These are phyloP conservation scores for Spilosoma lubricipeda DNA, from an alignment of 2,888 invertebrate genomes.

Conservation along the genomic window DNA sequence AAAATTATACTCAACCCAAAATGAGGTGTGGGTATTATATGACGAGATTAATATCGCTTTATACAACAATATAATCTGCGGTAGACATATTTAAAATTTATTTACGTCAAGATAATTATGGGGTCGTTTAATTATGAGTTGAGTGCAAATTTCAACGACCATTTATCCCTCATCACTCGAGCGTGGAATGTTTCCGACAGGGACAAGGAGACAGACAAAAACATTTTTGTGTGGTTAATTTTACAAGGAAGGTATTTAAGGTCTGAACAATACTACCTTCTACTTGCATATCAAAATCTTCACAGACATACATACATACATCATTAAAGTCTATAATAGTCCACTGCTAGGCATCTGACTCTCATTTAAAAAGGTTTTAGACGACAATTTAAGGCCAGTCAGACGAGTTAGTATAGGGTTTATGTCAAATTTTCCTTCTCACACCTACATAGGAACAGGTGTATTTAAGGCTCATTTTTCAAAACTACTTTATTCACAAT, in stretches of 20 bases:
- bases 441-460: too few species aligned
- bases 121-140: neutral
- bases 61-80: neutral
- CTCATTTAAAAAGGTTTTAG: too few species aligned
- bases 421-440: too few species aligned
- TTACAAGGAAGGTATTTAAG: neutral
- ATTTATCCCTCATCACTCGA: conserved; percentile 5
- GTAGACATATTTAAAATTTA: neutral
- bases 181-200: neutral
- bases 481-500: too few species aligned
- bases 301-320: too few species aligned
- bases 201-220: neutral
- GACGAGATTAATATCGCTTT: neutral
- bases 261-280: neutral
- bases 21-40: neutral
- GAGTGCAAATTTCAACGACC: neutral
- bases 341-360: too few species aligned
- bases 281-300: neutral
- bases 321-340: too few species aligned
- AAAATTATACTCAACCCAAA: neutral
- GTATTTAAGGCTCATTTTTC: too few species aligned
- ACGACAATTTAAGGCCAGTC: too few species aligned
- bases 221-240: neutral
- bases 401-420: too few species aligned
- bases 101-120: neutral